A percentile compares a stretch with the other conserved stretches of the same genome.
Evolutionary conservation across 2,888 invertebrate genomes (phyloP).

Genomic region (Nephrotoma appendiculata): DNA sequence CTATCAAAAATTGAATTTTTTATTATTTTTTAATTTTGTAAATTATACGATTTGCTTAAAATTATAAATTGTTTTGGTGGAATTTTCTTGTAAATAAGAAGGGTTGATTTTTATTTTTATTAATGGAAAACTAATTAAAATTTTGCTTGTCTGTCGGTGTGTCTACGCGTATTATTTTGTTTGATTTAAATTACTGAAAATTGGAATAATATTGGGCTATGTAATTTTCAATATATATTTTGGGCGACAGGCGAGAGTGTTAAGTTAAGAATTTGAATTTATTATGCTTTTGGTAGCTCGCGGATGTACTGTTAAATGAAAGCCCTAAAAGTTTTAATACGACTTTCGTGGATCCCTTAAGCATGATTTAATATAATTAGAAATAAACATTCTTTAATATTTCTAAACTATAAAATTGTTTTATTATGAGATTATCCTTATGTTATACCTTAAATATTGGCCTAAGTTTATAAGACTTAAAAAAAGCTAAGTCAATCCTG

Average conservation of each 20-base stretch:
- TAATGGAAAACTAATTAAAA: neutral
- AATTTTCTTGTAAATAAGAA: neutral
- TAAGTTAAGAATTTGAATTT: neutral
- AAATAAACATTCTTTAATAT: too few relatives aligned
- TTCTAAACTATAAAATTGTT: too few relatives aligned
- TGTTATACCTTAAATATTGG: too few relatives aligned
- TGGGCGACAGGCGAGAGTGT: neutral
- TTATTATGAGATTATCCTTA: too few relatives aligned
- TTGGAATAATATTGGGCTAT: neutral
- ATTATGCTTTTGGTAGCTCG: too few relatives aligned
- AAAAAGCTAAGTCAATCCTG: too few relatives aligned
- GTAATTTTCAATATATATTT: neutral
- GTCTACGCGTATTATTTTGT: neutral
- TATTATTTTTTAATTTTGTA: neutral
- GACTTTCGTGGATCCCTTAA: too few relatives aligned
- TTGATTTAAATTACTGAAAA: neutral
- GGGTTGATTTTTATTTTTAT: neutral
- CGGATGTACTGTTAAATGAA: too few relatives aligned
- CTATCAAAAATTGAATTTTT: neutral
- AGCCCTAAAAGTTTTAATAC: too few relatives aligned
- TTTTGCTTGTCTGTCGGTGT: neutral
- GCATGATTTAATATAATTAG: too few relatives aligned
- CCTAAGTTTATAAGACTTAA: too few relatives aligned
- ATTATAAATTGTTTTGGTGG: neutral
- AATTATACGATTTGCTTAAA: neutral